Conservation (phyloP, 2,888 invertebrate genomes). For the Crossocerus cetratus region DNA sequence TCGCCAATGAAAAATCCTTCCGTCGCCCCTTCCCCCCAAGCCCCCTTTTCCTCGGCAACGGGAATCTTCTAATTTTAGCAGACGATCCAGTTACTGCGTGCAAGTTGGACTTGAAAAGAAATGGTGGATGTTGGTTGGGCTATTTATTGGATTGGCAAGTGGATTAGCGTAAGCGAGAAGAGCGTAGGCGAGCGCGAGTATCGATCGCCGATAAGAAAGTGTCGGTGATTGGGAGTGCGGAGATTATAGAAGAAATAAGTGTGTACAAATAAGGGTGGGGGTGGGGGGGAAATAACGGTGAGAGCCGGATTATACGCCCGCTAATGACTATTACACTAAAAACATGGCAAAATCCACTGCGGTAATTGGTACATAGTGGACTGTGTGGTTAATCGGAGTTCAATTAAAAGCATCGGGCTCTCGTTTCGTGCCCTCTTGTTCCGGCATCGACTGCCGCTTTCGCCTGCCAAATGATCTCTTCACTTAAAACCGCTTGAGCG, state of each 20-base stretch:
- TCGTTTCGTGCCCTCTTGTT: conserved; percentile 16
- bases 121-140: no score
- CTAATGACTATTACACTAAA: conserved; percentile 1
- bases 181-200: no score
- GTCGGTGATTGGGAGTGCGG: no score
- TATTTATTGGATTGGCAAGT: no score
- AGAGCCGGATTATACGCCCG: not conserved
- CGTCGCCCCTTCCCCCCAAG: not conserved
- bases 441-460: conserved; percentile 24
- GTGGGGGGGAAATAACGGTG: not conserved
- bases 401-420: conserved; percentile 30
- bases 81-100: not conserved
- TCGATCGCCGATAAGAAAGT: not conserved
- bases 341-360: not conserved
- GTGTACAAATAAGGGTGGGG: no score
- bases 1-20: not conserved
- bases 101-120: not conserved
- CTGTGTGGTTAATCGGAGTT: conserved; percentile 23
- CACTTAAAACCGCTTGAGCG: not conserved
- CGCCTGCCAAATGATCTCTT: conserved; percentile 28
- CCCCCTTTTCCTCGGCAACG: no score
- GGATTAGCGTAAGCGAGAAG: no score
- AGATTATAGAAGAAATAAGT: no score
- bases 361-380: not conserved
- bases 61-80: not conserved